Evolutionary conservation across 2,113 vertebrate genomes (phyloP).

Genomic region (Upupa epops): DNA sequence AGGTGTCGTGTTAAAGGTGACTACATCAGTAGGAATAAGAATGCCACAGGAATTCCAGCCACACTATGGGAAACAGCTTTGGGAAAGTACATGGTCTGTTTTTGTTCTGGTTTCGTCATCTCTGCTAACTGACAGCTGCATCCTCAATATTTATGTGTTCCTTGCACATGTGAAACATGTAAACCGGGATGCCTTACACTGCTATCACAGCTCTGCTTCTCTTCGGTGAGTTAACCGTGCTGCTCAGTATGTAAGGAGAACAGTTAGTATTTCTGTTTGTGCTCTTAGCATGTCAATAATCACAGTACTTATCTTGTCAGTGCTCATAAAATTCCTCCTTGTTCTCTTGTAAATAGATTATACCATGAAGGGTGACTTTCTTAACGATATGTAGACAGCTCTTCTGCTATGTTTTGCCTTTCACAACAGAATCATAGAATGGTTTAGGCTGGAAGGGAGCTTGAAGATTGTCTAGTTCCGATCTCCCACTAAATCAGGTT

Average conservation of each 20-base stretch:
- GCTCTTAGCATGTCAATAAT: accelerated
- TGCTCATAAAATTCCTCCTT: background rate
- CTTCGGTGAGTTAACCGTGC: background rate
- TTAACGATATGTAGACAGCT: background rate
- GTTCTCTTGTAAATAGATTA: background rate
- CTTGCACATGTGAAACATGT: background rate
- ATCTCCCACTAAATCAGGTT: too few species aligned
- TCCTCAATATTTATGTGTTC: background rate
- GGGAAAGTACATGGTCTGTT: background rate
- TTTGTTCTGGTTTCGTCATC: background rate
- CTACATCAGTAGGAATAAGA: background rate
- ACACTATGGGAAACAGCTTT: background rate
- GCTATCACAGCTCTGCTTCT: background rate
- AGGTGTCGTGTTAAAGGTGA: background rate
- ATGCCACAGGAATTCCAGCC: background rate
- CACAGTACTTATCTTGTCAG: background rate
- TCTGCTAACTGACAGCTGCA: background rate
- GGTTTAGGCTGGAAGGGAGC: too few species aligned
- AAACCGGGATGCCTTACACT: background rate
- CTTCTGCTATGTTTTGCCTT: background rate
- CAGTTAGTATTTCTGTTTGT: background rate
- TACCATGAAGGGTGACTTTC: background rate
- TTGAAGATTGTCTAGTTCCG: too few species aligned
- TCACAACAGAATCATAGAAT: too few species aligned
- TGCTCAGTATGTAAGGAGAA: background rate